A percentile compares a stretch with the other conserved stretches of the same genome.
phyloP scores from a whole-genome alignment of 1,140 invertebrate species.

The Cecropterus lyciades region DNA sequence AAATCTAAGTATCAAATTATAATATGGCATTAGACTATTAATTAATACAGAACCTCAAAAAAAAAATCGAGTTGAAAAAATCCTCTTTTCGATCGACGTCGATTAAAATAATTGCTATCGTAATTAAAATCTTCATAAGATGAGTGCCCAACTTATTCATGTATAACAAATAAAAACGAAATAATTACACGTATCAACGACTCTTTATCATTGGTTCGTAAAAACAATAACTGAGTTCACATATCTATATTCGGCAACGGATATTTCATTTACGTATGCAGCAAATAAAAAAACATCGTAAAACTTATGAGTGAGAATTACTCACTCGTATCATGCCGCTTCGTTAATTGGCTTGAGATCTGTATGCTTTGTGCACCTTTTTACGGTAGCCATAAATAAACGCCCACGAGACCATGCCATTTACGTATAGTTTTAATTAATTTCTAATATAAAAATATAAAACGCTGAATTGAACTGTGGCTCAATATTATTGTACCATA shows the following conservation, averaged over 20 bases:
- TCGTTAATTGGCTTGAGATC: conserved; percentile 51
- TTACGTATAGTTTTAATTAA: conserved; percentile 54
- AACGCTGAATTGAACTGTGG: not conserved
- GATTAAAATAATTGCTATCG: no score
- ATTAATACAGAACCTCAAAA: no score
- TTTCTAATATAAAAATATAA: not conserved
- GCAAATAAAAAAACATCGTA: conserved; percentile 39
- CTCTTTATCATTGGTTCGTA: not conserved
- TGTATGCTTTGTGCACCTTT: conserved; percentile 58
- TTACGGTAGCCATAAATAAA: conserved; percentile 65
- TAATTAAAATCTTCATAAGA: no score
- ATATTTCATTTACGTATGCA: conserved; percentile 18
- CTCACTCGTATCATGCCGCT: conserved; percentile 43
- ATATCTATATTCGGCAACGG: conserved; percentile 31
- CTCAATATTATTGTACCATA: no score
- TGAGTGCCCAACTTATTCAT: no score
- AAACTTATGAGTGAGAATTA: conserved; percentile 45
- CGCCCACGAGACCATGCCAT: conserved; percentile 52
- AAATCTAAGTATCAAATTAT: no score
- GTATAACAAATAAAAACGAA: no score
- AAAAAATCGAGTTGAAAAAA: no score
- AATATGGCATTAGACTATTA: no score
- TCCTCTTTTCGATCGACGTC: no score
- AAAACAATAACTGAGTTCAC: conserved; percentile 17
- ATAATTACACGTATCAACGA: not conserved